These are phyloP conservation scores for Clivina fossor DNA, from an alignment of 2,888 invertebrate genomes.

Conservation along the genomic window DNA sequence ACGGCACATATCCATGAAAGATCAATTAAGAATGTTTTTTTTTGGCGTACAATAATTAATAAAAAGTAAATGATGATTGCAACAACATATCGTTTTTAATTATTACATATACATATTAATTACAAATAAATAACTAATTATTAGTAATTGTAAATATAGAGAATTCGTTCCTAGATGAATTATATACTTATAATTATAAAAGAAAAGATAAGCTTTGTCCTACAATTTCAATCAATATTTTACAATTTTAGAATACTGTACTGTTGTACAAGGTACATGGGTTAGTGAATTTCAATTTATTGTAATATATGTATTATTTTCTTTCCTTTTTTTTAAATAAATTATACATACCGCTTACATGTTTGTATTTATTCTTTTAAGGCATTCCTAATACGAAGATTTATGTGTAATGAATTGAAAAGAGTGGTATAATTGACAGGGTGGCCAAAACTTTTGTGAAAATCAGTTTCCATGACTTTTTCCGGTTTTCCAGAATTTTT, in stretches of 20 bases:
- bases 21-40: conserved; percentile 32
- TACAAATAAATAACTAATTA: conserved; percentile 24
- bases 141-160: conserved; percentile 31
- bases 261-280: conserved; percentile 25
- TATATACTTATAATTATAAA: conserved; percentile 3
- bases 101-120: too few species aligned
- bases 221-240: conserved; percentile 18
- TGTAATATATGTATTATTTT: conserved; percentile 24
- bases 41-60: too few species aligned
- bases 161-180: conserved; percentile 27
- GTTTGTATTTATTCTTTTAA: conserved; percentile 3
- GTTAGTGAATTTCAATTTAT: conserved; percentile 21
- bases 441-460: too few species aligned
- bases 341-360: conserved; percentile 25
- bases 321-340: conserved; percentile 28
- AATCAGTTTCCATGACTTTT: too few species aligned
- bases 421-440: too few species aligned
- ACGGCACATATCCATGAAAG: conserved; percentile 25
- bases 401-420: too few species aligned
- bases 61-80: too few species aligned
- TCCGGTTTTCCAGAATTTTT: too few species aligned
- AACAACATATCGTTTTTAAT: conserved; percentile 27
- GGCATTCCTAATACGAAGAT: too few species aligned
- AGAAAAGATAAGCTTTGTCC: conserved; percentile 23
- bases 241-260: conserved; percentile 22